Percentiles rank a stretch among this genome's conserved stretches.
Conservation (phyloP, 1,140 invertebrate genomes). For the Drosophila subobscura region DNA sequence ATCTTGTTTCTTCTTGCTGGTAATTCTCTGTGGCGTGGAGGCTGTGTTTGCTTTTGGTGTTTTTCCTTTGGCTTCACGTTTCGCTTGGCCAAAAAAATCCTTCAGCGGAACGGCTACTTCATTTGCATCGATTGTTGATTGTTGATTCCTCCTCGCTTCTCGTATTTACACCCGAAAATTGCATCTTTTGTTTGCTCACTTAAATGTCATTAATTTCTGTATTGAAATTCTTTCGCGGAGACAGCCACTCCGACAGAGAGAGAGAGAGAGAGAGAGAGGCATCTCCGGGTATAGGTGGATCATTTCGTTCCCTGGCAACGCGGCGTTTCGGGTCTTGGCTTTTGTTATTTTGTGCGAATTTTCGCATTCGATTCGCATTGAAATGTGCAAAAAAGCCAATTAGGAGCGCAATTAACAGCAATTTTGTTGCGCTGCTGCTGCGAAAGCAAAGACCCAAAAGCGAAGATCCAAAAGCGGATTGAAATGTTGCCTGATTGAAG, state of each 20-base stretch:
- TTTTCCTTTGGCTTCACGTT: constrained; percentile 8
- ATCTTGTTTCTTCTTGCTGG: too few species aligned
- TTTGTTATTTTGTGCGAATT: constrained; percentile 77
- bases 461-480: constrained; percentile 8
- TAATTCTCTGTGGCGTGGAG: constrained; percentile 14
- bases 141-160: constrained; percentile 14
- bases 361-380: constrained; percentile 70
- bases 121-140: constrained; percentile 72
- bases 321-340: constrained; percentile 33
- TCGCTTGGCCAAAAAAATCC: too few species aligned
- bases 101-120: constrained; percentile 57
- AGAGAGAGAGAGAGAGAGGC: neutral
- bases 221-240: neutral
- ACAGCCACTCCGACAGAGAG: neutral
- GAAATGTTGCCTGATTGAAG: constrained; percentile 9
- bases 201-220: constrained; percentile 65
- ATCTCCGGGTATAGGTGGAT: neutral
- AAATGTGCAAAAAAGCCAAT: constrained; percentile 74
- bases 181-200: constrained; percentile 52
- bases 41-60: constrained; percentile 41
- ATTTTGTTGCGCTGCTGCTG: constrained; percentile 44
- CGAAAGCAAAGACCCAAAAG: constrained; percentile 42
- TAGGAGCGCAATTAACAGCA: constrained; percentile 71
- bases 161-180: constrained; percentile 52
- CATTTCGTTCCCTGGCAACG: constrained; percentile 17